Conservation (phyloP, 2,797 vertebrate species). For the Characodon lateralis region DNA sequence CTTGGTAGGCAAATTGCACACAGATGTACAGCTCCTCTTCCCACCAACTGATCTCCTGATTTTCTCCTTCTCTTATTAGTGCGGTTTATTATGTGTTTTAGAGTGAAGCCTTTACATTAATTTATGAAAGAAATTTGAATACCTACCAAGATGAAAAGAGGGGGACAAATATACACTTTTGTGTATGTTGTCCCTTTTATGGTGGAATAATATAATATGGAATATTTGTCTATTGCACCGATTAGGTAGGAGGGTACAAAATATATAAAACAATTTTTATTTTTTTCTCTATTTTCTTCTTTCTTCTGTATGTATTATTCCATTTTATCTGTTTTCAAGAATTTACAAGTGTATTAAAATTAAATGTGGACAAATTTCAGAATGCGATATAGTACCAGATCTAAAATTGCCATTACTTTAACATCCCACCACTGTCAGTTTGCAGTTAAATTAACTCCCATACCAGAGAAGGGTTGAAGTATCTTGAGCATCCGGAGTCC, state of each 20-base stretch:
- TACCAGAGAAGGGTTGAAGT: not conserved
- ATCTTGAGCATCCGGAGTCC: not conserved
- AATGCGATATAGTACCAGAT: not conserved
- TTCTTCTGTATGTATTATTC: not conserved
- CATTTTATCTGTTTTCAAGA: not conserved
- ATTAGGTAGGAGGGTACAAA: no score
- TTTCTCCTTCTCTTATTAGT: not conserved
- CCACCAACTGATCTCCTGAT: not conserved
- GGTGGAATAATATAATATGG: not conserved
- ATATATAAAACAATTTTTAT: no score
- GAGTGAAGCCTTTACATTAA: not conserved
- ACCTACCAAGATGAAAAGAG: not conserved
- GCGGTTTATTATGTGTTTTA: not conserved
- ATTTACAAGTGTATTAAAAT: not conserved
- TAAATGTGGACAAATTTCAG: not conserved
- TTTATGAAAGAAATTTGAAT: not conserved
- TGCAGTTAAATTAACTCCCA: not conserved
- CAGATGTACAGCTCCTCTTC: constrained; percentile 1
- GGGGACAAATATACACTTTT: not conserved
- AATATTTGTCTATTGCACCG: no score
- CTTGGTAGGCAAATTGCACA: constrained; percentile 21
- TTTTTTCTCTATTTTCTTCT: no score
- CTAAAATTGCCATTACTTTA: not conserved
- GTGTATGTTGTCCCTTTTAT: not conserved
- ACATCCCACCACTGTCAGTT: not conserved